phyloP scores from a whole-genome alignment of 2,888 invertebrate species.

The Ischnura elegans region DNA sequence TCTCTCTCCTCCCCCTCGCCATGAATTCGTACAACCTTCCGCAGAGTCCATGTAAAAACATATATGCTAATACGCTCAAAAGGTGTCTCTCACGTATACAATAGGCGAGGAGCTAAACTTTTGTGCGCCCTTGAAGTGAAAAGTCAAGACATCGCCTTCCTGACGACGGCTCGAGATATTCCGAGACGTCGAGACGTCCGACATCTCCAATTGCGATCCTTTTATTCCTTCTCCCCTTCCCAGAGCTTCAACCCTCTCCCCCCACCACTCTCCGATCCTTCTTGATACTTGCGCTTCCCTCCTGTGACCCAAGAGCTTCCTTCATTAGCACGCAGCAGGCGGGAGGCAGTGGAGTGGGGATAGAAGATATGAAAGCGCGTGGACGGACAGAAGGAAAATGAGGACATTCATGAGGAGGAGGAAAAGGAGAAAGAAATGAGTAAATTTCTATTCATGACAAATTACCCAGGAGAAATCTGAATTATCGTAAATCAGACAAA shows the following conservation, averaged over 20 bases:
- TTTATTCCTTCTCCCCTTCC: neutral
- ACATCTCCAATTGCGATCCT: neutral
- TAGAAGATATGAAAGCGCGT: too few relatives aligned
- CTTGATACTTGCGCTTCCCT: neutral
- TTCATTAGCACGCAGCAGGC: slow-evolving; percentile 54
- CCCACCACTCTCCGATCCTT: neutral
- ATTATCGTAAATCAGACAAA: too few relatives aligned
- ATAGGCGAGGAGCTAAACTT: slow-evolving; percentile 19
- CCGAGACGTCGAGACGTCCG: slow-evolving; percentile 48
- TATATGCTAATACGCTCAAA: slow-evolving; percentile 53
- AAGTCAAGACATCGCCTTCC: slow-evolving; percentile 42
- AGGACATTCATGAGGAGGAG: neutral
- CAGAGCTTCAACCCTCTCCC: neutral
- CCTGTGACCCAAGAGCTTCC: slow-evolving; percentile 42
- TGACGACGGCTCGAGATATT: slow-evolving; percentile 55
- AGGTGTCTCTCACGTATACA: slow-evolving; percentile 42
- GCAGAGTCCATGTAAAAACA: slow-evolving; percentile 57
- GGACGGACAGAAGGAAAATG: neutral
- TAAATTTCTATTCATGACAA: too few relatives aligned
- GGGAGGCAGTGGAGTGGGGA: neutral
- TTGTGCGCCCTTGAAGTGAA: slow-evolving; percentile 50
- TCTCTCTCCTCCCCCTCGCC: neutral
- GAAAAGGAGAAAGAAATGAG: neutral
- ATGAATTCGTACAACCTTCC: slow-evolving; percentile 14
- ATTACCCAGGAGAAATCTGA: too few relatives aligned